phyloP scores from a whole-genome alignment of 2,797 vertebrate species.

The Lemur catta region DNA sequence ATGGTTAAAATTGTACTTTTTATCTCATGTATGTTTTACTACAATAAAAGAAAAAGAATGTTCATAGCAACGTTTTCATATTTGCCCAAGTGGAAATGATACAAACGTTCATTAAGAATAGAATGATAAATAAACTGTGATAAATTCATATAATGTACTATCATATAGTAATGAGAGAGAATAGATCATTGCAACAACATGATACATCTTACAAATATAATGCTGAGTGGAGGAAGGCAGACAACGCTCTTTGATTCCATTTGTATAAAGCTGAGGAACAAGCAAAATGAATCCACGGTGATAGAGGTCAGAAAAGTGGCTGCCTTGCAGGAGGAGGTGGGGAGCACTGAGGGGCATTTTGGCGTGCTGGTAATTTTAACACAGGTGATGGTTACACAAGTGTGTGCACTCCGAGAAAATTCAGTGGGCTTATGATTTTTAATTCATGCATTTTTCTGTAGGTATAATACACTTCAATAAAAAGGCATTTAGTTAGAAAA shows the following conservation, averaged over 20 bases:
- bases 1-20: background rate
- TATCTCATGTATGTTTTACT: background rate
- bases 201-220: background rate
- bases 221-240: background rate
- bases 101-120: background rate
- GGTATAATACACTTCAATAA: background rate
- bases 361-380: background rate
- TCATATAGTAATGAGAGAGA: background rate
- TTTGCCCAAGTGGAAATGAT: slow-evolving; percentile 18
- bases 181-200: background rate
- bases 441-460: background rate
- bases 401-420: background rate
- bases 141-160: background rate
- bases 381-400: background rate
- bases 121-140: background rate
- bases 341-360: background rate
- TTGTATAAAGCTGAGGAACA: background rate
- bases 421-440: background rate
- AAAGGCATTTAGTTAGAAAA: background rate
- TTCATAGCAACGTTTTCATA: background rate
- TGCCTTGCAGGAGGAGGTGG: background rate
- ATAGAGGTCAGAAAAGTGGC: background rate
- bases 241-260: background rate
- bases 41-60: background rate
- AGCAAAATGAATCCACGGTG: background rate